A percentile compares a stretch with the other conserved stretches of the same genome.
Conservation (phyloP, 2,113 vertebrate species). For the Passer domesticus region DNA sequence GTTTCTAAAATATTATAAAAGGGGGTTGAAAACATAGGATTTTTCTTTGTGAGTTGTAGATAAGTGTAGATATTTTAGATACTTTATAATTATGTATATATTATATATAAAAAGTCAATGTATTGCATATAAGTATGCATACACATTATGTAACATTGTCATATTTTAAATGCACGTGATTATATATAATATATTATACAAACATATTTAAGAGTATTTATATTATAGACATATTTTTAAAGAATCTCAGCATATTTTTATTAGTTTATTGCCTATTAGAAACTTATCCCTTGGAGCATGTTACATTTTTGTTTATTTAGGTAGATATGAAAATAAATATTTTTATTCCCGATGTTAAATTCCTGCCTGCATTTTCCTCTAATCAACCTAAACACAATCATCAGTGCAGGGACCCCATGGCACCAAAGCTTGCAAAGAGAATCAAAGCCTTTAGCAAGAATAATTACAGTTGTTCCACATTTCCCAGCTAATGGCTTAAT, state of each 20-base stretch:
- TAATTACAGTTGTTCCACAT: constrained; percentile 23
- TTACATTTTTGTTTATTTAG: neutral
- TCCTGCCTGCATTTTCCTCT: neutral
- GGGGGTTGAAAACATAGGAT: accelerated
- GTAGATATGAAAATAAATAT: neutral
- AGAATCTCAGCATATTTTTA: neutral
- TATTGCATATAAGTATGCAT: neutral
- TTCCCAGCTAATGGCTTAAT: constrained; percentile 22
- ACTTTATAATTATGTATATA: neutral
- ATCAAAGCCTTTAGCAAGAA: neutral
- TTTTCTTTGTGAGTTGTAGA: neutral
- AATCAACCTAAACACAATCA: neutral
- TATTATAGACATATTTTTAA: neutral
- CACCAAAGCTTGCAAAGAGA: neutral
- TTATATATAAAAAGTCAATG: neutral
- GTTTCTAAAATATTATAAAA: neutral
- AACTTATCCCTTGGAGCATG: neutral
- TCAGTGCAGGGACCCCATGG: neutral
- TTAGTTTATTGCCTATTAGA: neutral
- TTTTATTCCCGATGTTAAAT: neutral
- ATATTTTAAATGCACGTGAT: neutral
- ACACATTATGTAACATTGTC: too few relatives aligned
- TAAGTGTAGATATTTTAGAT: neutral
- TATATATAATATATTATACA: neutral
- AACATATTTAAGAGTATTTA: accelerated